phyloP scores from a whole-genome alignment of 2,113 vertebrate species.

The Nasalis larvatus region DNA sequence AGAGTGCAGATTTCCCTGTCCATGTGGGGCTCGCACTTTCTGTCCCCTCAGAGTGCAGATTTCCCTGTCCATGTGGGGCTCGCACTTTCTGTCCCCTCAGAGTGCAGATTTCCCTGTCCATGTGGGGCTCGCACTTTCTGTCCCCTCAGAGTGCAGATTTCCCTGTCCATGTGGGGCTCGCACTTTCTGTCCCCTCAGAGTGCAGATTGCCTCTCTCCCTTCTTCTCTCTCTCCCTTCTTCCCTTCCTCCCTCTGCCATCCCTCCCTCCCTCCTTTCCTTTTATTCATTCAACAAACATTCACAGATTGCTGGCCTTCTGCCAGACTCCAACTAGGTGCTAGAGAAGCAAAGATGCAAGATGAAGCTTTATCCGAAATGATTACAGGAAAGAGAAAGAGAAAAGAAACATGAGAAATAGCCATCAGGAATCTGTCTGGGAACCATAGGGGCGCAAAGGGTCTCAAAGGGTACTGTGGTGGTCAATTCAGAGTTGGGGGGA shows the following conservation, averaged over 20 bases:
- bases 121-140: not conserved
- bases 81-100: not conserved
- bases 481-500: not conserved
- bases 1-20: not conserved
- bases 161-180: not conserved
- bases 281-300: not conserved
- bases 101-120: not conserved
- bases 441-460: not conserved
- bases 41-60: not conserved
- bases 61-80: too few species aligned
- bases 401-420: not conserved
- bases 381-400: not conserved
- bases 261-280: not conserved
- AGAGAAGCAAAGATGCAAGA: not conserved
- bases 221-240: not conserved
- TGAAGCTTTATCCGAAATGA: not conserved
- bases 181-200: not conserved
- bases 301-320: not conserved
- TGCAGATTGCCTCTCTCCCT: not conserved
- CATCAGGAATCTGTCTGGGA: not conserved
- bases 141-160: too few species aligned
- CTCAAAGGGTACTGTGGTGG: not conserved
- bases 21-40: too few species aligned
- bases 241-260: too few species aligned
- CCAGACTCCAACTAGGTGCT: not conserved